phyloP scores from a whole-genome alignment of 2,888 invertebrate species.

The Amiota communis region DNA sequence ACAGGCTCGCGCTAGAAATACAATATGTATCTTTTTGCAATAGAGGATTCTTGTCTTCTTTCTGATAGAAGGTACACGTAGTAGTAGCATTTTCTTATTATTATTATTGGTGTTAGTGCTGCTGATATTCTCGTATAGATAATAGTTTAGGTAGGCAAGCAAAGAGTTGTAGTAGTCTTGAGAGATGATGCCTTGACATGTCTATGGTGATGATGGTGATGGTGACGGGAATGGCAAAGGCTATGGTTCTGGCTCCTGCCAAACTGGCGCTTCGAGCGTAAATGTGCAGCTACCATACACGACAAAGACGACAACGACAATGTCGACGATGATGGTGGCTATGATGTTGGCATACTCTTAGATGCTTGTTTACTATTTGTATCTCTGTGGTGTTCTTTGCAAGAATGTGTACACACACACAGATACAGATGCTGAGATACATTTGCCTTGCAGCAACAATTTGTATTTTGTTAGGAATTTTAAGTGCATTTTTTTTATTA shows the following conservation, averaged over 20 bases:
- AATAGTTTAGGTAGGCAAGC: not conserved
- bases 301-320: not conserved
- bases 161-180: not conserved
- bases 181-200: not conserved
- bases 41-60: not conserved
- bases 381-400: not conserved
- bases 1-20: not conserved
- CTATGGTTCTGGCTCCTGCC: constrained; percentile 19
- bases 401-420: not conserved
- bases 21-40: not conserved
- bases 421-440: not conserved
- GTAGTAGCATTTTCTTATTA: not conserved
- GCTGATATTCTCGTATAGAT: constrained; percentile 24
- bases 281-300: not conserved
- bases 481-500: constrained; percentile 21
- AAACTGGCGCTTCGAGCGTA: constrained; percentile 21
- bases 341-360: not conserved
- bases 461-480: constrained; percentile 29
- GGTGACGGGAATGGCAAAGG: not conserved
- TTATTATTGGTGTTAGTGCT: not conserved
- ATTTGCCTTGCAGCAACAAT: constrained; percentile 22
- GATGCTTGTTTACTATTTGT: not conserved
- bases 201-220: not conserved
- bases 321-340: too few species aligned
- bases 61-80: not conserved